Evolutionary conservation across 2,888 invertebrate genomes (phyloP).

Genomic region (Oscheius onirici): DNA sequence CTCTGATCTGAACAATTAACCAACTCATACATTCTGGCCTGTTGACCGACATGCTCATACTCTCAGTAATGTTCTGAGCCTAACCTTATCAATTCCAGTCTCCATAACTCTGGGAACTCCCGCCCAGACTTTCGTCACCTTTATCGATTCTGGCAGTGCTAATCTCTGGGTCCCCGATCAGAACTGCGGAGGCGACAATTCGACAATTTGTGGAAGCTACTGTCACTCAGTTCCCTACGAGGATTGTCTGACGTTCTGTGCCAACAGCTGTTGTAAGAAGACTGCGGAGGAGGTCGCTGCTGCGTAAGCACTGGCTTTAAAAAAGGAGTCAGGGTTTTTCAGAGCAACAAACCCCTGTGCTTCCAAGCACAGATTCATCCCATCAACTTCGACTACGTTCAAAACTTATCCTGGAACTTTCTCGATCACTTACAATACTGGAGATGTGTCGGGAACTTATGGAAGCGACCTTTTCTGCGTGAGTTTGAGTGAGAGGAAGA

Average conservation of each 20-base stretch:
- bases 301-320: background rate
- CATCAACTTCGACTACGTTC: slow-evolving; percentile 47
- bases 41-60: no score
- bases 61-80: no score
- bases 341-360: slow-evolving; percentile 43
- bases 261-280: slow-evolving; percentile 40
- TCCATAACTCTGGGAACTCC: slow-evolving; percentile 59
- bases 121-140: slow-evolving; percentile 55
- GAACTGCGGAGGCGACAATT: slow-evolving; percentile 35
- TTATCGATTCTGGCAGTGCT: slow-evolving; percentile 59
- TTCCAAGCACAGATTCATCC: slow-evolving; percentile 55
- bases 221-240: slow-evolving; percentile 40
- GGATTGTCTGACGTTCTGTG: slow-evolving; percentile 53
- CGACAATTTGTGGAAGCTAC: slow-evolving; percentile 7
- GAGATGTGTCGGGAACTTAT: slow-evolving; percentile 62
- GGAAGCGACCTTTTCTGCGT: slow-evolving; percentile 59
- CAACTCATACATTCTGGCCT: no score
- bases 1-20: no score
- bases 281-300: background rate
- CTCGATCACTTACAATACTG: slow-evolving; percentile 62
- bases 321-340: background rate
- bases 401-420: slow-evolving; percentile 41
- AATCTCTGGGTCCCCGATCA: slow-evolving; percentile 58
- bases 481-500: slow-evolving; percentile 3
- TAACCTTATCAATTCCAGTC: slow-evolving; percentile 42